Base-by-base conservation (phyloP, 2,888 invertebrate genomes). In the Nemapogon koenigi region DNA sequence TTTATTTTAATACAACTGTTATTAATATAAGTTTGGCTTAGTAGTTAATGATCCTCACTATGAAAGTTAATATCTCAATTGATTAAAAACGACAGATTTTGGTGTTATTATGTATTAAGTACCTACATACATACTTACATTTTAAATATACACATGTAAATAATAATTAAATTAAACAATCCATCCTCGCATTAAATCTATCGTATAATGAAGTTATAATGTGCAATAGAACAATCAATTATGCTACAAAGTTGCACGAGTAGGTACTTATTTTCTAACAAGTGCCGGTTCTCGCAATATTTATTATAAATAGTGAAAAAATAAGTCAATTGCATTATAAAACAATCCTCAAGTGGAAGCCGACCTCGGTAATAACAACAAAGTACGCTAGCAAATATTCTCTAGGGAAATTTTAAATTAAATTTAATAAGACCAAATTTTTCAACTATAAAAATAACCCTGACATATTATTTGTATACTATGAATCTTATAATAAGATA, bases 141-240 rank as follows among this genome's bases (percentile, higher is more conserved):
- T n/a, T n/a, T n/a, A n/a, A 30, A 31, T 31, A 14, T 14, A 29
- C 7, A 8, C 31, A 31, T 31, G n/a, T n/a, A 3, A 30, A 4
- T 30, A 33, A 19, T 33, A 19, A 33, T 4, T 33, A 47, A 46
- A 40, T 44, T 43, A 47, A 54, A 53, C 49, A 50, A 49, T 49
- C 44, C 49, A 50, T 48, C 49, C 47, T 47, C 42, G 40, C 46
- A 46, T 49, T 52, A 52, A 53, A 53, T 53, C 45, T 26, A 11
- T 40, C 29, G 36, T 27, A 25, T 31, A 16, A 31, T 14, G 19
- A 26, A 15, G 38, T 28, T 29, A 35, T 31, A 40, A 25, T 31
- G 37, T 33, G 33, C 32, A 37, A 31, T 25, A 31, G 36, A 43
- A 47, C 50, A 33, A 33, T 33, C 19, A 33, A 33, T 33, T 33